Percentiles rank a stretch among this genome's conserved stretches.
Conservation (phyloP, 2,888 invertebrate species). For the Heliothis peltigera region DNA sequence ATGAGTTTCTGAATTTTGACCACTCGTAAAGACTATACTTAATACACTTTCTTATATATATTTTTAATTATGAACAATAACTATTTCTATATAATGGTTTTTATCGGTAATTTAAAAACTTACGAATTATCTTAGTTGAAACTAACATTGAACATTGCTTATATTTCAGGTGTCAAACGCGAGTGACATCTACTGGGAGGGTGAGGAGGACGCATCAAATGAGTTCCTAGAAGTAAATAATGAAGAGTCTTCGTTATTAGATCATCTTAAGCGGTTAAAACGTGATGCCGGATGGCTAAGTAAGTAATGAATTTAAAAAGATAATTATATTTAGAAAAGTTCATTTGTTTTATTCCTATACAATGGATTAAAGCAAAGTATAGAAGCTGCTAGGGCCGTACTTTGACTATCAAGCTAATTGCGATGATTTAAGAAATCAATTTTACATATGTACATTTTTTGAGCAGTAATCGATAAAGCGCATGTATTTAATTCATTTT, state of each 20-base stretch:
- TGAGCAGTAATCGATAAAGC: too few species aligned
- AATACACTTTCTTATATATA: too few species aligned
- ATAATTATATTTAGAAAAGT: neutral
- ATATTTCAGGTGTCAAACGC: constrained; percentile 76
- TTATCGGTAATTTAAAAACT: neutral
- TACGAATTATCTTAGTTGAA: neutral
- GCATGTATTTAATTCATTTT: too few species aligned
- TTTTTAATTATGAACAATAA: too few species aligned
- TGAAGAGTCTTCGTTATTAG: constrained; percentile 64
- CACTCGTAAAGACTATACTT: too few species aligned
- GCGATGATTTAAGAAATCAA: too few species aligned
- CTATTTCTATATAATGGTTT: neutral
- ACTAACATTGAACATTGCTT: neutral
- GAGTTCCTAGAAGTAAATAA: constrained; percentile 83
- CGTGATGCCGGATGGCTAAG: constrained; percentile 34
- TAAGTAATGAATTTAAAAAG: constrained; percentile 8
- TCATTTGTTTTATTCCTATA: too few species aligned
- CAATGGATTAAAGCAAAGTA: too few species aligned
- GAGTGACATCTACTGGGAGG: constrained; percentile 83
- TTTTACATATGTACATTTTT: too few species aligned
- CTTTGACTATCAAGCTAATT: too few species aligned
- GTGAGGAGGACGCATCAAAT: constrained; percentile 78
- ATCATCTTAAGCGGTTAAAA: constrained; percentile 72
- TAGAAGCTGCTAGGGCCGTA: too few species aligned
- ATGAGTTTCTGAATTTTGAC: too few species aligned